Evolutionary conservation across 2,113 vertebrate species (phyloP), one percentile per base, ranked within the genome.

Genomic region (Eira barbara): DNA sequence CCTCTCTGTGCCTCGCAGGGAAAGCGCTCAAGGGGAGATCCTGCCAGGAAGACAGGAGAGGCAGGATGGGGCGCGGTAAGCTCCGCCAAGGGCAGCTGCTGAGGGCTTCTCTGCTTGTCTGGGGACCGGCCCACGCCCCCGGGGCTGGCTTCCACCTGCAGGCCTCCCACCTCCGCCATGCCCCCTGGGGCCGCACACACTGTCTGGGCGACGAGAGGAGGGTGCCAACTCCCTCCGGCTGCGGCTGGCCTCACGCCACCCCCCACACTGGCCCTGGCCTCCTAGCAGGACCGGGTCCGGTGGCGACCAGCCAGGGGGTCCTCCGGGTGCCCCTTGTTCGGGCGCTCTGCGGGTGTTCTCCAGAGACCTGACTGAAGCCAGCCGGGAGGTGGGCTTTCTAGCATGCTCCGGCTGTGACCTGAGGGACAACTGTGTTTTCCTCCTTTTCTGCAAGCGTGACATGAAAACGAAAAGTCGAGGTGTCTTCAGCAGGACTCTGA

Each of bases 291-390:
- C 2, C 0, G 20, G n/a, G 10, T 34, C 57, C 6, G 14, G 63
- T 6, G 31, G 31, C 29, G 31, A 17, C 63, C 63, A 1, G 2
- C 29, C 63, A 15, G 7, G 14, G 45, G 45, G 15, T 49, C 39
- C 14, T 3, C 13, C 0, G 0, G 17, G 55, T 0, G 13, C 23
- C 7, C 63, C 13, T 0, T 0, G 3, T 12, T 10, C 67, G 15
- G 67, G 15, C 14, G 47, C 4, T 7, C 7, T 25, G 6, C 1
- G 0, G 25, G 2, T 0, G 20, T 9, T 55, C 31, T 4, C 0
- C 20, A 25, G 27, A 82, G 45, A 18, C 18, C n/a, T 12, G 45
- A 63, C 34, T 2, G 18, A 13, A 12, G 39, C 20, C 27, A 3
- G 31, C 36, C 1, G 61, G 57, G 52, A 47, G 23, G 5, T 2